Percentiles rank a stretch among this genome's conserved stretches.
These are phyloP conservation scores for Biston stratarius DNA, from an alignment of 2,888 invertebrate species.

Conservation along the genomic window DNA sequence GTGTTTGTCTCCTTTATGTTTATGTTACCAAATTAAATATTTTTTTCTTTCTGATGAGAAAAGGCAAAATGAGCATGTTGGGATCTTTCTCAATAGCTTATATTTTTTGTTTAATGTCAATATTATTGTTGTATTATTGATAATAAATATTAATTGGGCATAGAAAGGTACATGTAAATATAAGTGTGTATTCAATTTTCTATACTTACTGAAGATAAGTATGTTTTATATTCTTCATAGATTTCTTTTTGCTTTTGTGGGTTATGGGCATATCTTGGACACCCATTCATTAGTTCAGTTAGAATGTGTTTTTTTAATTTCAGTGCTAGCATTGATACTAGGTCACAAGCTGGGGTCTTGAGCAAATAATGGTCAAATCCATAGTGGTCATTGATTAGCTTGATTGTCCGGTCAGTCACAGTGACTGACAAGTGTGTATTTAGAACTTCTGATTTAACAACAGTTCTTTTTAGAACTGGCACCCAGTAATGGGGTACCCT, in stretches of 20 bases:
- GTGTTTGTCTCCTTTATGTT: no score
- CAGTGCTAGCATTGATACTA: conserved; percentile 94
- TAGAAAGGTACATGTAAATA: no score
- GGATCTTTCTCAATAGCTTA: no score
- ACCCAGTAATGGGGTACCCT: conserved; percentile 96
- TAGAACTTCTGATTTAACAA: conserved; percentile 96
- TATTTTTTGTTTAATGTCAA: no score
- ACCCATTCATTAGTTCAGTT: conserved; percentile 88
- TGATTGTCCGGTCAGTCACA: conserved; percentile 94
- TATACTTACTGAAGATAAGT: conserved; percentile 91
- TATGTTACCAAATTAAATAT: no score
- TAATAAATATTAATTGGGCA: no score
- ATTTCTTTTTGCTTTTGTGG: conserved; percentile 89
- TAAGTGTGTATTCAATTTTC: background rate
- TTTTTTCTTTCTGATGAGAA: no score
- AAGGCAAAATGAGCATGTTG: no score
- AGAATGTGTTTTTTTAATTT: conserved; percentile 95
- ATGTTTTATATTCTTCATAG: conserved; percentile 92
- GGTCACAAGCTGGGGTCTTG: conserved; percentile 96
- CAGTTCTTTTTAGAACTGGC: conserved; percentile 91
- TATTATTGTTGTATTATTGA: no score
- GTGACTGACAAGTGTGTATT: conserved; percentile 93
- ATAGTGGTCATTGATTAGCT: conserved; percentile 94
- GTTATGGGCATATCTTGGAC: conserved; percentile 89
- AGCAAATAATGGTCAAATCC: conserved; percentile 98